Evolutionary conservation across 2,797 vertebrate species (phyloP), one percentile per base, ranked within the genome.

Genomic region (Poecilia picta): DNA sequence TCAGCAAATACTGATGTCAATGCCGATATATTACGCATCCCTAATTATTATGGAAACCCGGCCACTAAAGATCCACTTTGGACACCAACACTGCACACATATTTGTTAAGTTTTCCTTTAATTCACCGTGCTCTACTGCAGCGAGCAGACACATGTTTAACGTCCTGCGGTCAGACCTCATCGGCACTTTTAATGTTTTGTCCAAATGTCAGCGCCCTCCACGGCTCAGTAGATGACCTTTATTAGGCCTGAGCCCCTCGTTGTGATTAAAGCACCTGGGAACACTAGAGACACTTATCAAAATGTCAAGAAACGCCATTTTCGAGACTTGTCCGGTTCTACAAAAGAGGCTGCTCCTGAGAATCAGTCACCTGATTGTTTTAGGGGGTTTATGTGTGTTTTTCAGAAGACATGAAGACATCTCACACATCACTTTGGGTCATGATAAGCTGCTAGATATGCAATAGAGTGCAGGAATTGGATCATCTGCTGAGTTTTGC

Each of bases 221-320:
- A 18, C 59, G 70, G 49, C 36, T 36, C 41, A 31, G 18, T 1
- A 75, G 3, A 7, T 77, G 76, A 77, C 74, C 81, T 86, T 82
- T 79, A 64, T 16, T 25, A 78, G 53, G 45, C 13, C 55, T 8
- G 13, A 41, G 73, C 8, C 25, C 31, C 25, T 76, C 43, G 12
- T 46, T 20, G 2, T 18, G 53, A 84, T 75, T 73, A 81, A 85
- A 82, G 73, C 43, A 49, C 49, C 76, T 68, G 71, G 33, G 73
- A 72, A 71, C 71, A 57, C 73, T 45, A 49, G 4, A 80, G 1
- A 28, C 13, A 43, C 47, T 55, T 72, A 1, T 46, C 20, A 62
- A 79, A 76, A 85, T 73, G 74, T 81, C 47, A 76, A 68, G 82
- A 68, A 23, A 51, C 47, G 72, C 45, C 33, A 51, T 62, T 33